A percentile compares a stretch with the other conserved stretches of the same genome.
These are phyloP conservation scores for Smithornis capensis DNA, from an alignment of 2,113 vertebrate genomes.

Conservation along the genomic window DNA sequence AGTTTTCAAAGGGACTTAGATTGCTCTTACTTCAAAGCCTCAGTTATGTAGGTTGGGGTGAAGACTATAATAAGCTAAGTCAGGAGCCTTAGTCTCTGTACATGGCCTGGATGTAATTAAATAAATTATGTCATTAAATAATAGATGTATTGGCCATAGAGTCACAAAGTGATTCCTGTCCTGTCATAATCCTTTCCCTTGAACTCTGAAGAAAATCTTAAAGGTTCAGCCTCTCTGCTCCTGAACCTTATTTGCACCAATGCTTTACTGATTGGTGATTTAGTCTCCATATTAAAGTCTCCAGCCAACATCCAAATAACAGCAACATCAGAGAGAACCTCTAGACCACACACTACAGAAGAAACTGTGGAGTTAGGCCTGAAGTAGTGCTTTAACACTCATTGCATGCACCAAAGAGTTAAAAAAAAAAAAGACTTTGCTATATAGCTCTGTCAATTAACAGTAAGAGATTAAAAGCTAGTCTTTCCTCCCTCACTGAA, in stretches of 20 bases:
- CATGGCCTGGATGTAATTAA: neutral
- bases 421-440: neutral
- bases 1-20: neutral
- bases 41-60: neutral
- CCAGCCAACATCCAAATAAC: neutral
- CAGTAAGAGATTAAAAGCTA: neutral
- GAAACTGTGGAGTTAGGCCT: neutral
- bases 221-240: neutral
- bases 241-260: neutral
- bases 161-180: neutral
- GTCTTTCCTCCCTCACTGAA: neutral
- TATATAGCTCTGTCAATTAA: neutral
- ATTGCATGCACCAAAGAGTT: neutral
- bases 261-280: neutral
- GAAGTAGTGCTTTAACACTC: neutral
- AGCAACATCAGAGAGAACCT: neutral
- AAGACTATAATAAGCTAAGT: neutral
- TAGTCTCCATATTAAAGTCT: neutral
- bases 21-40: neutral
- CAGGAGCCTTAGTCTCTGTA: neutral
- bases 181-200: neutral
- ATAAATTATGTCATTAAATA: neutral
- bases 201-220: neutral
- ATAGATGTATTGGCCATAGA: rapidly evolving
- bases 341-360: neutral